phyloP scores from a whole-genome alignment of 2,888 invertebrate genomes.

The Eugnorisma glareosa region DNA sequence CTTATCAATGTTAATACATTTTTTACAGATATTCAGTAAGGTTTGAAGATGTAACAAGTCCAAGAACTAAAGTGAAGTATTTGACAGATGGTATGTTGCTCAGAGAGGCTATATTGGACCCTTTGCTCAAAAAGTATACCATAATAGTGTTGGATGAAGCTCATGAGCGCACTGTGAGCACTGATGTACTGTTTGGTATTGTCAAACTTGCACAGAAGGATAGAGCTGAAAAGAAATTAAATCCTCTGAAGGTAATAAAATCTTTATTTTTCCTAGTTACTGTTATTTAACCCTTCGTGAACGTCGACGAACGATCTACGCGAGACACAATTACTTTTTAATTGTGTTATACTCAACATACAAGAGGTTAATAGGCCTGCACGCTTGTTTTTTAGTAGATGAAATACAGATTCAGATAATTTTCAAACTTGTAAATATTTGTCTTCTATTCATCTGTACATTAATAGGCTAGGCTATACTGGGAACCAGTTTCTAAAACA shows the following conservation, averaged over 20 bases:
- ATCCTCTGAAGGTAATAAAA: constrained; percentile 92
- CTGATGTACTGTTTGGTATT: constrained; percentile 98
- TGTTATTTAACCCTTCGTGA: too few species aligned
- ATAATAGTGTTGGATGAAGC: constrained; percentile 98
- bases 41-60: constrained; percentile 96
- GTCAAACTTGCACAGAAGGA: constrained; percentile 96
- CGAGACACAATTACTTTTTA: too few species aligned
- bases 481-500: neutral
- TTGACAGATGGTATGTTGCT: constrained; percentile 98
- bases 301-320: too few species aligned
- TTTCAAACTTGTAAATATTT: neutral
- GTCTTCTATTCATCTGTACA: neutral
- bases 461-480: neutral
- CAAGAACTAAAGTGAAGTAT: constrained; percentile 96
- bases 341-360: too few species aligned
- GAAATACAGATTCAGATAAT: neutral
- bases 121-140: constrained; percentile 94
- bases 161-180: constrained; percentile 98
- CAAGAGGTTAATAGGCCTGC: too few species aligned
- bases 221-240: constrained; percentile 91
- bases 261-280: neutral
- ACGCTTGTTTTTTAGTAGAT: neutral
- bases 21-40: constrained; percentile 94
- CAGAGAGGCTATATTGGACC: constrained; percentile 96
- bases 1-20: neutral